Evolutionary conservation across 1,140 invertebrate species (phyloP), one percentile per base, ranked within the genome.

Genomic region (Polyergus mexicanus): DNA sequence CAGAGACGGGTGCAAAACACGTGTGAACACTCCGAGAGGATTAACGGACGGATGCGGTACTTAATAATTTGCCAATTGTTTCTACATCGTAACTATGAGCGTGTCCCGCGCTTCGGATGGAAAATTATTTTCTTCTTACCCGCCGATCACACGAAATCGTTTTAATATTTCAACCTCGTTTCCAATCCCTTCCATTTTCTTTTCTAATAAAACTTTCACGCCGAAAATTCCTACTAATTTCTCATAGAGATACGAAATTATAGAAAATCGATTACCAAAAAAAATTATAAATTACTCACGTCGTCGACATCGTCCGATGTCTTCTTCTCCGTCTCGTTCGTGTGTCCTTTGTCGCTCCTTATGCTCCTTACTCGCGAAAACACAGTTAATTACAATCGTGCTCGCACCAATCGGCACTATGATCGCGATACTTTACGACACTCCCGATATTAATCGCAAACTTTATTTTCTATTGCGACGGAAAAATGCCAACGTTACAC

Each of bases 11-110:
- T 83, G 78, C 78, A 56, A 83, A 83, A 83, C 78, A 83, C 78
- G 78, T 83, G 78, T 83, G 78, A 83, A 83, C 78, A 83, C 54
- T 60, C 68, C 38, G 78, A 28, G 68, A 72, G 38, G 54, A 83
- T 83, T 74, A 83, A 83, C 78, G 19, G 68, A 41, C 78, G 78
- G 78, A 83, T 83, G 78, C 68, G 47, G 78, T 68, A 83, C 68
- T 83, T 83, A 83, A 83, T 83, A 83, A 83, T 83, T 83, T 83
- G 78, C 54, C 78, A 83, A 83, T 83, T 83, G 78, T 83, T 83
- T 62, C 68, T 62, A 47, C 78, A 72, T 35, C 54, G 54, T 22
- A 16, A 22, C 22, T 22, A 63, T 32, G 71, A n/a, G 51, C 38
- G 22, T 16, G 22, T 16, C 44, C 22, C 47, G 47, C 54, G 19